Base-by-base conservation (phyloP, 64 coral and sea anemone genomes). In the Trachythela sp. region DNA sequence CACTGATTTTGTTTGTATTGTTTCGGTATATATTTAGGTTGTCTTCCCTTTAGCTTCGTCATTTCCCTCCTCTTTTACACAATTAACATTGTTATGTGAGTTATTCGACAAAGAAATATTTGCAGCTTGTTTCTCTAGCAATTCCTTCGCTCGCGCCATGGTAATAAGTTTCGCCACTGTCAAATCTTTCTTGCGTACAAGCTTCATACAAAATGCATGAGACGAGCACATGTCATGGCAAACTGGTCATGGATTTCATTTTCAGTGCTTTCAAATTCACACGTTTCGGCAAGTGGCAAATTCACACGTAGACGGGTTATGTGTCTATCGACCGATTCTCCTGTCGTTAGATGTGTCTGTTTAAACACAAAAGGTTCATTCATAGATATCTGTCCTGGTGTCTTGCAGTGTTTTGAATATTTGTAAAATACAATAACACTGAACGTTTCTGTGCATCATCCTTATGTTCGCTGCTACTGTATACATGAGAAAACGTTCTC, bases 391-490 rank as follows among this genome's bases (percentile, higher is more conserved):
- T 70, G 30, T 70, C n/a, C n/a, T n/a, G n/a, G n/a, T n/a, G n/a
- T n/a, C n/a, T n/a, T n/a, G n/a, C n/a, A n/a, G n/a, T n/a, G 64
- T 70, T 70, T 70, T 70, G 64, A 70, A 70, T 5, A 70, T 70
- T 70, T 7, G 64, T 22, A 7, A 70, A 7, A 32, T 70, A 70
- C 24, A 70, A n/a, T 70, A 70, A 70, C 24, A 70, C 64, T 26
- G 64, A 7, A 8, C 64, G 64, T 70, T 70, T 70, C 64, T 70
- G 64, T 8, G 18, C 30, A 70, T 70, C 64, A n/a, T 70, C 64
- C 7, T 22, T 70, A 70, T 5, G 64, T 9, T 8, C 8, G 7
- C 8, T 70, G n/a, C n/a, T n/a, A n/a, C n/a, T n/a, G n/a, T n/a
- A n/a, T n/a, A n/a, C n/a, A n/a, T n/a, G n/a, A n/a, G n/a, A n/a